Percentiles rank a stretch among this genome's conserved stretches.
These are phyloP conservation scores for Poecilobothrus nobilitatus DNA, from an alignment of 2,888 invertebrate genomes.

Conservation along the genomic window DNA sequence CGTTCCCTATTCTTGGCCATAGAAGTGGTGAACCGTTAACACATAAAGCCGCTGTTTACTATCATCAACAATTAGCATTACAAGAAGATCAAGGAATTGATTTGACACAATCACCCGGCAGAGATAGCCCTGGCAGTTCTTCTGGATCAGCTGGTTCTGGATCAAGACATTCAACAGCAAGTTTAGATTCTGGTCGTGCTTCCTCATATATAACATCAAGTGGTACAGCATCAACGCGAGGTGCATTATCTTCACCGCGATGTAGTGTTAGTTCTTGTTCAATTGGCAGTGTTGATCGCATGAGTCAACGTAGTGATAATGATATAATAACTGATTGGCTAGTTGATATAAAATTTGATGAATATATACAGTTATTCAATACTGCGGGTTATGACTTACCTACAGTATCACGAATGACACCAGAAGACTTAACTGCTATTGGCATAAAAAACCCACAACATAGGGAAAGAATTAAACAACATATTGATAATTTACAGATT, in stretches of 20 bases:
- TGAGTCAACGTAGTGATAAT: constrained; percentile 67
- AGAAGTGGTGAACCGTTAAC: constrained; percentile 56
- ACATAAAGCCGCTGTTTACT: constrained; percentile 68
- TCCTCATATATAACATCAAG: constrained; percentile 60
- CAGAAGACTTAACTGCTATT: constrained; percentile 83
- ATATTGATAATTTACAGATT: constrained; percentile 88
- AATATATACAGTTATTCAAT: constrained; percentile 87
- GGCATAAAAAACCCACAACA: constrained; percentile 96
- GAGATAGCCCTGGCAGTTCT: constrained; percentile 84
- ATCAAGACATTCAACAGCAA: constrained; percentile 79
- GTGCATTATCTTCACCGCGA: constrained; percentile 54
- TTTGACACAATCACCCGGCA: constrained; percentile 85
- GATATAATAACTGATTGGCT: constrained; percentile 94
- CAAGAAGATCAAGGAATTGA: constrained; percentile 85
- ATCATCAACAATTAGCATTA: constrained; percentile 71
- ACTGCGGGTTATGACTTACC: constrained; percentile 96
- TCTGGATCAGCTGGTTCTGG: constrained; percentile 81
- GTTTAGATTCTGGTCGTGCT: constrained; percentile 82
- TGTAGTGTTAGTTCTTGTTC: constrained; percentile 70
- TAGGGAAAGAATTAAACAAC: constrained; percentile 89
- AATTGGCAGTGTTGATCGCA: constrained; percentile 67
- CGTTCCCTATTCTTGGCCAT: constrained; percentile 60
- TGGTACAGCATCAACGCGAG: constrained; percentile 44
- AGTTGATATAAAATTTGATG: constrained; percentile 85
- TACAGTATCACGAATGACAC: constrained; percentile 98